Percentiles rank a stretch among this genome's conserved stretches.
phyloP scores from a whole-genome alignment of 2,797 vertebrate species.

The Chloroceryle inda region DNA sequence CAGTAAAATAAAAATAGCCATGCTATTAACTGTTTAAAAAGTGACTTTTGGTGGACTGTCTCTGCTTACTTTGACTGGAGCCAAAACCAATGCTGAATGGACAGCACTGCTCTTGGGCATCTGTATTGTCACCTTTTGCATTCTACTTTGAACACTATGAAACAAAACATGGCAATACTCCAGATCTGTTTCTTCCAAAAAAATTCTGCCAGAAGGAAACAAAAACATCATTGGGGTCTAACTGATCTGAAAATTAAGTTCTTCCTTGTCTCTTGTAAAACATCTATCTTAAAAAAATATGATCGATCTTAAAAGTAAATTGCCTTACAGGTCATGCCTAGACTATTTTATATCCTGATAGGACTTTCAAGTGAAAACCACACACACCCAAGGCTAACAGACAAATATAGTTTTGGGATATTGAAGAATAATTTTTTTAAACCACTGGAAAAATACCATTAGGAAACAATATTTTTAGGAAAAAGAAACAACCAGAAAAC shows the following conservation, averaged over 20 bases:
- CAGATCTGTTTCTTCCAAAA: background rate
- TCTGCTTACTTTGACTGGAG: background rate
- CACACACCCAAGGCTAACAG: background rate
- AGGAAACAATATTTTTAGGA: background rate
- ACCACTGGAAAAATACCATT: background rate
- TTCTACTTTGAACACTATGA: background rate
- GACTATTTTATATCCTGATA: background rate
- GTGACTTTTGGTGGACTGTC: background rate
- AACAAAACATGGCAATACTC: background rate
- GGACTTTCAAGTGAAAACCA: background rate
- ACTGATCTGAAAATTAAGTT: background rate
- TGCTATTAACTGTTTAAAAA: background rate
- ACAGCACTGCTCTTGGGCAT: background rate
- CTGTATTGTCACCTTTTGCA: background rate
- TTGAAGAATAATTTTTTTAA: background rate
- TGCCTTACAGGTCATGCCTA: background rate
- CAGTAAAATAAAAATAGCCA: background rate
- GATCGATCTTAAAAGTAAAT: background rate
- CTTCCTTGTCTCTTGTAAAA: background rate
- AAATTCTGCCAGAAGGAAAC: background rate
- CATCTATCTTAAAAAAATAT: background rate
- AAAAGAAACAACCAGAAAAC: no score
- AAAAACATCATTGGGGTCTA: background rate
- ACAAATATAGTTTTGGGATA: background rate
- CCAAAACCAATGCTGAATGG: rapidly evolving